Conservation (phyloP, 2,888 invertebrate species). For the Lypha dubia region DNA sequence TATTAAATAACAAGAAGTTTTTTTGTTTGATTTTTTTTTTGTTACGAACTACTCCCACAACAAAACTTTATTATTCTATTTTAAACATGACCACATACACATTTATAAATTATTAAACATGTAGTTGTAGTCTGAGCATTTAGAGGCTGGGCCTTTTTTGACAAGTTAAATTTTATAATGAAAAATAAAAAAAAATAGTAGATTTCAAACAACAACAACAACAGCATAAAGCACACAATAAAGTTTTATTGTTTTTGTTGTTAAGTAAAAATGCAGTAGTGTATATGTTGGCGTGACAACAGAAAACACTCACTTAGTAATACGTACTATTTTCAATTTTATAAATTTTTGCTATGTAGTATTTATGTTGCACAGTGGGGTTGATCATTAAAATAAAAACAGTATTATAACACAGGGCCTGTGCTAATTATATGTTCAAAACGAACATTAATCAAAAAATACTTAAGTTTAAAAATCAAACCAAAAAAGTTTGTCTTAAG, state of each 20-base stretch:
- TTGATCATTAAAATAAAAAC: too few relatives aligned
- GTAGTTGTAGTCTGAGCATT: constrained; percentile 58
- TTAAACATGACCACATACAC: background rate
- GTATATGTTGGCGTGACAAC: constrained; percentile 46
- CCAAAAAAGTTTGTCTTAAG: too few relatives aligned
- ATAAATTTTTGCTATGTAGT: background rate
- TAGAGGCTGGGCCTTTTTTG: constrained; percentile 60
- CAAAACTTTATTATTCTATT: constrained; percentile 25
- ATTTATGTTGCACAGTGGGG: background rate
- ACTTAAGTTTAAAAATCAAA: too few relatives aligned
- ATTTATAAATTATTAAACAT: constrained; percentile 33
- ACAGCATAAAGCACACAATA: constrained; percentile 7
- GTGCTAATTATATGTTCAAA: too few relatives aligned
- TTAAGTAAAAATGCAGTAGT: background rate
- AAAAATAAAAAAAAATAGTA: constrained; percentile 27
- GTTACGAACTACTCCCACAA: constrained; percentile 44
- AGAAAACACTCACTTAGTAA: constrained; percentile 18
- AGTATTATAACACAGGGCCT: too few relatives aligned
- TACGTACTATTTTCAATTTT: background rate
- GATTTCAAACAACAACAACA: background rate
- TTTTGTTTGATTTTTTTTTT: constrained; percentile 42
- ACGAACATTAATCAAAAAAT: too few relatives aligned
- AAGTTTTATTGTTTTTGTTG: constrained; percentile 31
- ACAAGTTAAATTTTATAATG: constrained; percentile 44
- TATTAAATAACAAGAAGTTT: constrained; percentile 40